Evolutionary conservation across 2,113 vertebrate species (phyloP), one percentile per base, ranked within the genome.

Genomic region (Donacobius atricapilla): DNA sequence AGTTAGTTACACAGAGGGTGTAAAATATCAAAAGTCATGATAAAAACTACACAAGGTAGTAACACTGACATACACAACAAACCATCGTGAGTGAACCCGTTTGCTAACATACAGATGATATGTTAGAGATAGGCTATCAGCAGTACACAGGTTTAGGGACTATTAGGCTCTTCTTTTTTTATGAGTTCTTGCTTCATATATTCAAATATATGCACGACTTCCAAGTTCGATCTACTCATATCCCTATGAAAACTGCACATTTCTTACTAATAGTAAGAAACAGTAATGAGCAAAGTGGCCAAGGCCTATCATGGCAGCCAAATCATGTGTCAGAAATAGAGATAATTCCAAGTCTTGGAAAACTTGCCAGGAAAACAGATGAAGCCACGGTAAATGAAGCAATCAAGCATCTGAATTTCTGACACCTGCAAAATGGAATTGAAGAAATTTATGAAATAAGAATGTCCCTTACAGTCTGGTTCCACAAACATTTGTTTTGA

Each of bases 21-120:
- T 30, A 12, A 0, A 1, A 5, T 25, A 61, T 6, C 40, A 47
- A 76, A 89, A 13, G n/a, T n/a, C n/a, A n/a, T n/a, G n/a, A n/a
- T n/a, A n/a, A n/a, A n/a, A n/a, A n/a, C 19, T 24, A 18, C 8
- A 10, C 0, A 0, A n/a, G 7, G 18, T 42, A 56, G 11, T 13
- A 72, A 64, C 16, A 13, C 3, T 42, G 16, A 53, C 13, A 35
- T 7, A 15, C 33, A 72, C 20, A 57, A 19, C 42, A 11, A 40
- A 25, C 5, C 0, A 0, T 19, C 56, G 1, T n/a, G 27, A 68
- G 18, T 15, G 56, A 84, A 68, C 3, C 5, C 6, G 50, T 35
- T 31, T 80, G 10, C 22, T 25, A 60, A 21, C 22, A 76, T 6
- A 60, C 22, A 64, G 9, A 44, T 33, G 9, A 18, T 30, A 7